phyloP scores from a whole-genome alignment of 2,113 vertebrate genomes.

The Onychostoma macrolepis region DNA sequence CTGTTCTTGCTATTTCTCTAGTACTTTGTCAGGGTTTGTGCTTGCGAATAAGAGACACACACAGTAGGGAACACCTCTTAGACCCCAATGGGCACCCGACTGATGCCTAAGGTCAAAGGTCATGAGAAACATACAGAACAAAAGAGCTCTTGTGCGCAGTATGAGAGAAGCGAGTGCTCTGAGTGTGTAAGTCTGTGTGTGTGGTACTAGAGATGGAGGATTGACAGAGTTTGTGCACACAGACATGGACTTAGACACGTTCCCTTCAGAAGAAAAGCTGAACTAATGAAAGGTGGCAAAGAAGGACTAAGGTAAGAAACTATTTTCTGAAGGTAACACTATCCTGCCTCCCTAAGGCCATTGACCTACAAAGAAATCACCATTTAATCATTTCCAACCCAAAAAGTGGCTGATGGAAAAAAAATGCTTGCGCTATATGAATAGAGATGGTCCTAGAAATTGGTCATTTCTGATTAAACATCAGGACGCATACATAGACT shows the following conservation, averaged over 20 bases:
- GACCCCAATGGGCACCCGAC: slow-evolving; percentile 47
- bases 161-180: slow-evolving; percentile 12
- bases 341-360: slow-evolving; percentile 12
- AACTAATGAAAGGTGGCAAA: slow-evolving; percentile 39
- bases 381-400: slow-evolving; percentile 14
- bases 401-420: slow-evolving; percentile 5
- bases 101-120: slow-evolving; percentile 50
- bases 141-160: slow-evolving; percentile 47
- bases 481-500: background rate
- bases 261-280: slow-evolving; percentile 21
- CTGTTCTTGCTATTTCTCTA: slow-evolving; percentile 6
- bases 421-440: background rate
- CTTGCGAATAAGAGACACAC: slow-evolving; percentile 30
- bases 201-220: background rate
- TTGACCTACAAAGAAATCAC: background rate
- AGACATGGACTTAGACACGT: slow-evolving; percentile 17
- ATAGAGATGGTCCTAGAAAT: background rate
- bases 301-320: slow-evolving; percentile 33
- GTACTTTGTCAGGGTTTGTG: background rate
- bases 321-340: slow-evolving; percentile 43
- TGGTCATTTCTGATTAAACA: background rate
- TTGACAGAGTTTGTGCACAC: slow-evolving; percentile 22
- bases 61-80: slow-evolving; percentile 32
- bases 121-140: slow-evolving; percentile 56
- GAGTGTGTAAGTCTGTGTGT: slow-evolving; percentile 4